Evolutionary conservation across 2,113 vertebrate genomes (phyloP), one percentile per base, ranked within the genome.

Genomic region (Dromas ardeola): DNA sequence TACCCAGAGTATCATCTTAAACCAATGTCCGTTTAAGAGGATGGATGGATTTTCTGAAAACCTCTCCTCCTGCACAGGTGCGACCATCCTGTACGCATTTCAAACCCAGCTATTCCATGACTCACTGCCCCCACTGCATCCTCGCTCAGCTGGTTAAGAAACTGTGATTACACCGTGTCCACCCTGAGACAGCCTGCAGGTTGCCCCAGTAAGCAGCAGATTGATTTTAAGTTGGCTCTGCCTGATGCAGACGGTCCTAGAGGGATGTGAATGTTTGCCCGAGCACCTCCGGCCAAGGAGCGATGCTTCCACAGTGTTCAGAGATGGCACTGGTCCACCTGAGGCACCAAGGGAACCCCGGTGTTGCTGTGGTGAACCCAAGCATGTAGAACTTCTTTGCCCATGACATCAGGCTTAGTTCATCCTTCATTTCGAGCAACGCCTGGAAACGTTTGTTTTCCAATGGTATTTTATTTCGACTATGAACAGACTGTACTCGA

Each of bases 381-480:
- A 40, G 88, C 8, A 0, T 58, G 66, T 9, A 85, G 74, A 90
- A 93, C 56, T 85, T 88, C 70, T 91, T 67, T 94, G 90, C 73
- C 77, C 45, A 5, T 72, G 62, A 50, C 81, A 81, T 80, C 62
- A 70, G 74, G 34, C 62, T 83, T 90, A 82, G 67, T 88, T 93
- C 86, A 83, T 26, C 74, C 62, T 61, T 52, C 74, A 18, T 36
- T 77, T 50, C 0, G 0, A 87, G 85, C 38, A 93, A 69, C 67
- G 80, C 93, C 90, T 88, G 67, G 82, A 86, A 95, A 86, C 71
- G 59, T 69, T 82, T 90, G 58, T 79, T 88, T 96, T 86, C 79
- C 61, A 77, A 12, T 56, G 62, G 26, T 86, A 16, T 86, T 93
- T 69, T 56, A 67, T 83, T 83, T 70, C 78, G 22, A 56, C 56